These are phyloP conservation scores for Lochmaea capreae DNA, from an alignment of 2,888 invertebrate genomes.

Conservation along the genomic window DNA sequence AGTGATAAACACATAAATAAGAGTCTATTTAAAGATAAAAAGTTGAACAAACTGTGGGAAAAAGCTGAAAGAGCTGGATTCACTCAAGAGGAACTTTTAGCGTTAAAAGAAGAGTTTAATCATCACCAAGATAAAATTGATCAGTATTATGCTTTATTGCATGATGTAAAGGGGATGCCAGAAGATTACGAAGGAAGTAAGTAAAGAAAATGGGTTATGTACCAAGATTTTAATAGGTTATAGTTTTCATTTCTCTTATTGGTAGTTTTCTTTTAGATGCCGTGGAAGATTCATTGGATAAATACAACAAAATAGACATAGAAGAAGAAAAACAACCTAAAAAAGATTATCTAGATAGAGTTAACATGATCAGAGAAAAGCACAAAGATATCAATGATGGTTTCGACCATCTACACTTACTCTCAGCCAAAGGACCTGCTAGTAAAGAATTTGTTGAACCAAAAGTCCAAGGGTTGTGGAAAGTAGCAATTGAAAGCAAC, in stretches of 20 bases:
- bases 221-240: background rate
- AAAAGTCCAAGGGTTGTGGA: slow-evolving; percentile 91
- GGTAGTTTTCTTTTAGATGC: slow-evolving; percentile 69
- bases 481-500: slow-evolving; percentile 80
- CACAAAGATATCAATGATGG: slow-evolving; percentile 82
- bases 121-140: slow-evolving; percentile 95
- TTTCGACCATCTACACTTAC: slow-evolving; percentile 79
- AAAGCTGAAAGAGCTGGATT: slow-evolving; percentile 92
- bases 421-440: slow-evolving; percentile 81
- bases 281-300: slow-evolving; percentile 77
- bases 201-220: slow-evolving; percentile 47
- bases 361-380: slow-evolving; percentile 79
- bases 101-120: slow-evolving; percentile 87
- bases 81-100: slow-evolving; percentile 82
- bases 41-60: slow-evolving; percentile 88
- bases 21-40: slow-evolving; percentile 89
- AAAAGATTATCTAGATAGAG: slow-evolving; percentile 75
- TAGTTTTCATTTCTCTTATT: too few relatives aligned
- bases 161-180: slow-evolving; percentile 74
- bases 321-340: slow-evolving; percentile 70
- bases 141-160: slow-evolving; percentile 84
- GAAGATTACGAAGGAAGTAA: slow-evolving; percentile 76
- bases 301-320: slow-evolving; percentile 76
- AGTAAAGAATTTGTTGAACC: slow-evolving; percentile 91
- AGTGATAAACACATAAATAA: slow-evolving; percentile 76